Base-by-base conservation (phyloP, 35 echinoderm and acorn worm genomes). In the Chiridota heheva region DNA sequence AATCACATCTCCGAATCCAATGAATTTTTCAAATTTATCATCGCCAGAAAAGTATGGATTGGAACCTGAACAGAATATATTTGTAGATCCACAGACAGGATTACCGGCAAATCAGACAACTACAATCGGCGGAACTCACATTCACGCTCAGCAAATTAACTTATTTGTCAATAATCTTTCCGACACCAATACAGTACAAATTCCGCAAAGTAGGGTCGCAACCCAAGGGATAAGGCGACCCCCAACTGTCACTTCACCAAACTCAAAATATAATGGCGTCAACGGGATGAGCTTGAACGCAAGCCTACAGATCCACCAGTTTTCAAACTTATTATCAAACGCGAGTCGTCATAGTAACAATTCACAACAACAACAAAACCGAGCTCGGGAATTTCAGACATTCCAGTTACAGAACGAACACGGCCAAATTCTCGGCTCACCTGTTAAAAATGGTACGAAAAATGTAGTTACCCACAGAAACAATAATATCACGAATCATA, bases 81-180 rank as follows among this genome's bases (percentile, higher is more conserved):
- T 98, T 60, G 95, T 98, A 0, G 71, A 98, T 43, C 89, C 95
- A 38, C 95, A 98, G 60, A 98, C 89, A 13, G 95, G 88, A 15
- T 60, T 88, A 40, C 92, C 87, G 4, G 47, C 73, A 55, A 18
- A 59, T 26, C 44, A 78, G 0, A 47, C 44, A 8, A 48, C 30
- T 47, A 64, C 60, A 39, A 36, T 87, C 29, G 60, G 60, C 20
- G n/a, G 87, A 77, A 40, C 77, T 38, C 26, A 83, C 76, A 73
- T 84, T 35, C 44, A 63, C 48, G 36, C 43, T 39, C 85, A 86
- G 26, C 71, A 73, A 38, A 48, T 72, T 34, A 79, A 60, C 60
- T 82, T 45, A 62, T 70, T 90, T 62, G 66, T 73, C 25, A 70
- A 70, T n/a, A 71, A 37, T 58, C 27, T 48, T 49, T 75, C 41